Conservation (phyloP, 2,797 vertebrate species). For the Myotis myotis region DNA sequence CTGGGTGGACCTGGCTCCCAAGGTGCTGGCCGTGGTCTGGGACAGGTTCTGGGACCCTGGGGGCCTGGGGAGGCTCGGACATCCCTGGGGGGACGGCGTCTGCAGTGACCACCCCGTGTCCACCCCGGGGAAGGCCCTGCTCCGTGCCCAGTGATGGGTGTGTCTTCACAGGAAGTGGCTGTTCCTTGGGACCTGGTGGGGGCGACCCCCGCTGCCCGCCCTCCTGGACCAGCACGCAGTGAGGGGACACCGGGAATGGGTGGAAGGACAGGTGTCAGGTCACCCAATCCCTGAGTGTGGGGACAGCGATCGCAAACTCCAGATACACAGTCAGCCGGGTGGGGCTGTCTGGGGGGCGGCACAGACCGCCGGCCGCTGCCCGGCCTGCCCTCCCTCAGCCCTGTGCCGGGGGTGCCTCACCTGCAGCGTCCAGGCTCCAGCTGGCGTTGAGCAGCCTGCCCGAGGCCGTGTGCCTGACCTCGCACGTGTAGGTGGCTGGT, state of each 20-base stretch:
- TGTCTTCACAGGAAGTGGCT: not conserved
- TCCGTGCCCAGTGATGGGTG: not conserved
- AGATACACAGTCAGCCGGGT: rapidly evolving
- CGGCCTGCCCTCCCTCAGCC: not conserved
- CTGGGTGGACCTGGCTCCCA: not conserved
- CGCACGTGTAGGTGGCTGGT: not conserved
- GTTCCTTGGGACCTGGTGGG: not conserved
- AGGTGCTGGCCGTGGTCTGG: not conserved
- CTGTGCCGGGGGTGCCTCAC: not conserved
- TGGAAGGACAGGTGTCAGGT: not conserved
- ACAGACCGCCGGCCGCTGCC: not conserved
- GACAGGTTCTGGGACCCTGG: not conserved
- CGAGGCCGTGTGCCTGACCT: constrained; percentile 34
- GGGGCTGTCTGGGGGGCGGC: too few relatives aligned
- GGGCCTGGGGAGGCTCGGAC: not conserved
- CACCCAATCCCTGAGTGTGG: constrained; percentile 49
- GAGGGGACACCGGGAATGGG: not conserved
- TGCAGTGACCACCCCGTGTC: not conserved
- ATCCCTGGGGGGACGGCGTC: not conserved
- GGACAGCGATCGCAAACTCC: not conserved
- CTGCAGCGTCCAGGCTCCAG: not conserved
- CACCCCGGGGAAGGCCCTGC: not conserved
- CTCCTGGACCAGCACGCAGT: not conserved
- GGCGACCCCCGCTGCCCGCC: constrained; percentile 55
- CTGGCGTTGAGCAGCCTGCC: not conserved